A percentile compares a stretch with the other conserved stretches of the same genome.
These are phyloP conservation scores for Yponomeuta plumbellus DNA, from an alignment of 2,888 invertebrate species.

Conservation along the genomic window DNA sequence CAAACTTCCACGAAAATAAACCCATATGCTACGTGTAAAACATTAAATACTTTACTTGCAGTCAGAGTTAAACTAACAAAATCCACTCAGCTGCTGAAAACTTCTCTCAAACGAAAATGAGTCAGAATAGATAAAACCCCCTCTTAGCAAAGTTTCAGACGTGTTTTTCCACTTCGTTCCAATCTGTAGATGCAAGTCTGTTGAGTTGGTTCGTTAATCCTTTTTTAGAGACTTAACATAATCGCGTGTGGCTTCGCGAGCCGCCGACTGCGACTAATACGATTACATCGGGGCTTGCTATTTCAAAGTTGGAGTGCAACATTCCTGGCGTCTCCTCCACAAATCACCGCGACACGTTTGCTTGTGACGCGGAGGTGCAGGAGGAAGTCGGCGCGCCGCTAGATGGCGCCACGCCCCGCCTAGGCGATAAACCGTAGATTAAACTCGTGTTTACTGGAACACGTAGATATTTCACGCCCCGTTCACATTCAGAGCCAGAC, in stretches of 20 bases:
- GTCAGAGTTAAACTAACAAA: not conserved
- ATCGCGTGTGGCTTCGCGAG: not conserved
- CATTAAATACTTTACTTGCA: constrained; percentile 13
- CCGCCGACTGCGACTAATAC: not conserved
- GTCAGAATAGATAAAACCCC: not conserved
- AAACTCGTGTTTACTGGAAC: constrained; percentile 67
- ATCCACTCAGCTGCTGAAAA: not conserved
- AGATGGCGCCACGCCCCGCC: constrained; percentile 5
- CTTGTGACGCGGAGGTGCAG: not conserved
- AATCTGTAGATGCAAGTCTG: not conserved
- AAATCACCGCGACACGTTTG: constrained; percentile 12
- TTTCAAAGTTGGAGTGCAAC: not conserved
- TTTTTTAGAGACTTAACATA: not conserved
- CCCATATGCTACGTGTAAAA: not conserved
- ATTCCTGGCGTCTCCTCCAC: constrained; percentile 1
- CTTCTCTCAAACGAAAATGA: not conserved
- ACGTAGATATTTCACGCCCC: constrained; percentile 65
- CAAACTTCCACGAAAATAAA: not conserved
- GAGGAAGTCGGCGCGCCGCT: constrained; percentile 24
- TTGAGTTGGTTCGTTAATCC: not conserved
- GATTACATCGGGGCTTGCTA: not conserved
- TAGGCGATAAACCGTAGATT: constrained; percentile 66
- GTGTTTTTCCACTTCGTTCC: not conserved
- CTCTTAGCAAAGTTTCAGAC: not conserved
- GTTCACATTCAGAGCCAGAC: constrained; percentile 54